Base-by-base conservation (phyloP, 2,797 vertebrate genomes). In the Podarcis siculus region DNA sequence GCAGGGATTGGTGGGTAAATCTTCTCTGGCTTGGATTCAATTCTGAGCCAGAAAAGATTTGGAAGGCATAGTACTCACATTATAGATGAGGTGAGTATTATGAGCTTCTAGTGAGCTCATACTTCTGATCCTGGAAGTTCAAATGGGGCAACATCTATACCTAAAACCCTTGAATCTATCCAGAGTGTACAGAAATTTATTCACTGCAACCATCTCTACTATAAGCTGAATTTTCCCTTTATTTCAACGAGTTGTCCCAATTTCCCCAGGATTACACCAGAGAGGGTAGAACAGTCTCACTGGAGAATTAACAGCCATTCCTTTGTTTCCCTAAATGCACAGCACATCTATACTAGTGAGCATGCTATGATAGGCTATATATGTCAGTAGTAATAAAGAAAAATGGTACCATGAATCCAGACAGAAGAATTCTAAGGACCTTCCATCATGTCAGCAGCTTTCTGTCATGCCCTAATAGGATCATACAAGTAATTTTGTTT, bases 401-500 rank as follows among this genome's bases (percentile, higher is more conserved):
- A 93, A 91, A 94, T 88, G 87, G 79, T 88, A 67, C 0, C n/a
- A 10, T 3, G 45, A 82, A 93, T 75, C 91, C 93, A 86, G 87
- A 89, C 1, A 75, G 88, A 92, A 95, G 89, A 95, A 90, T 80
- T 91, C 87, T 42, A 87, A 90, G 93, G 91, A 89, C 84, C 93
- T 94, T 90, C 94, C 94, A 95, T 92, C 93, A 90, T 89, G 92
- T 94, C 94, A 95, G 94, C 93, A 92, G 90, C 93, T 95, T 94
- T 93, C 92, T 91, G 91, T 94, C 95, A 93, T 89, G 91, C 90
- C 89, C 87, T 95, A 95, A 96, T 95, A 92, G 92, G 89, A 95
- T 94, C 92, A 86, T 94, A 87, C 91, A 92, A 96, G 94, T 94
- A 93, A 96, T 94, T 96, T 94, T 94, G 94, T 94, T 95, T 95